Base-by-base conservation (phyloP, 1,140 invertebrate genomes). In the Notospermus geniculatus region DNA sequence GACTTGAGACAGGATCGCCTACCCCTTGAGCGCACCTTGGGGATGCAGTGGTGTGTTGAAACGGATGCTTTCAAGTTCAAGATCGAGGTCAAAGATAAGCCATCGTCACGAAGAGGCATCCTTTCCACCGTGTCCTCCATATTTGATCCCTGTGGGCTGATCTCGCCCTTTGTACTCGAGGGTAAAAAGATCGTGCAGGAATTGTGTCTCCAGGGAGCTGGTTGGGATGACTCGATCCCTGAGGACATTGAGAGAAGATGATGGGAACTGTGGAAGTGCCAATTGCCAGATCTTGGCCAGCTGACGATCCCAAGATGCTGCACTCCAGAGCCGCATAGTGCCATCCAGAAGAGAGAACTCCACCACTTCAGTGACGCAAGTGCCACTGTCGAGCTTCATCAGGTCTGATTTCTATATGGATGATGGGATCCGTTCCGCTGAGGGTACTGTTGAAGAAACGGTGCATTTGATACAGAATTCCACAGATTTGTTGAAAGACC, bases 281-380 rank as follows among this genome's bases (percentile, higher is more conserved):
- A n/a, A 53, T 7, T 9, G 22, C 25, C 22, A 53, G 22, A 53
- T 11, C 25, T 11, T 17, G 25, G 9, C 50, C 17, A 53, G n/a
- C 17, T 53, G 22, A 19, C 25, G 11, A 53, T 11, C 11, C 50
- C 11, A 53, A 53, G 25, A 9, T 11, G 11, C 22, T 53, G n/a
- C 17, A 25, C 9, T 11, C 11, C n/a, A 25, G 11, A 9, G 22
- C 9, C n/a, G n/a, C n/a, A n/a, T n/a, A n/a, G n/a, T n/a, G n/a
- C n/a, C n/a, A n/a, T n/a, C n/a, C n/a, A n/a, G 22, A 17, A 22
- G 7, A 22, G 17, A 53, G 50, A 53, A 22, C 50, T 53, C 17
- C 50, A 53, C 25, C 50, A 53, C 22, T 53, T 53, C 22, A 53
- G 50, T 53, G 50, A 53, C 22, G 50, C 50, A 11, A 53, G 50